phyloP scores from a whole-genome alignment of 2,797 vertebrate species.

The Chrysocyon brachyurus region DNA sequence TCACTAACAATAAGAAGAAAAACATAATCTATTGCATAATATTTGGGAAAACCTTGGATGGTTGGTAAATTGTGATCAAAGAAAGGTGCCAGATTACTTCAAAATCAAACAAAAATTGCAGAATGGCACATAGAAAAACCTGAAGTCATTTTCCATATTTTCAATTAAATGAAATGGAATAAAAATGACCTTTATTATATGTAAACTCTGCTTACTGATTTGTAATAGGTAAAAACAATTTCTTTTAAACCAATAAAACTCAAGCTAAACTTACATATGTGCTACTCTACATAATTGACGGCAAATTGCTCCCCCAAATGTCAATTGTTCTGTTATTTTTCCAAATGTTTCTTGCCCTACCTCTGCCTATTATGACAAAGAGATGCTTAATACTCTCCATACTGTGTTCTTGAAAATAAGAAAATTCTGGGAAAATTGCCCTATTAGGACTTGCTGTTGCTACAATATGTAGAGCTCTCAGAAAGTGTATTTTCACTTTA shows the following conservation, averaged over 20 bases:
- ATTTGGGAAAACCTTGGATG: not conserved
- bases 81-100: not conserved
- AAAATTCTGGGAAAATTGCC: not conserved
- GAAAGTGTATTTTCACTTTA: not conserved
- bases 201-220: not conserved
- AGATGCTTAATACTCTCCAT: not conserved
- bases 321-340: not conserved
- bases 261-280: not conserved
- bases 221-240: not conserved
- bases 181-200: not conserved
- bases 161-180: not conserved
- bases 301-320: not conserved
- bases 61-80: conserved; percentile 23
- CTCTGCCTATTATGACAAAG: not conserved
- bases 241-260: not conserved
- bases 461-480: not conserved
- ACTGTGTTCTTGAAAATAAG: not conserved
- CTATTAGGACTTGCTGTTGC: not conserved
- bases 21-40: not conserved
- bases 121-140: not conserved
- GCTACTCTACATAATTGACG: not conserved
- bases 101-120: not conserved
- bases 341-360: not conserved
- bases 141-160: not conserved
- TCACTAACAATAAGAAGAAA: conserved; percentile 1